phyloP scores from a whole-genome alignment of 2,888 invertebrate species.

The Heterodera filipjevi region DNA sequence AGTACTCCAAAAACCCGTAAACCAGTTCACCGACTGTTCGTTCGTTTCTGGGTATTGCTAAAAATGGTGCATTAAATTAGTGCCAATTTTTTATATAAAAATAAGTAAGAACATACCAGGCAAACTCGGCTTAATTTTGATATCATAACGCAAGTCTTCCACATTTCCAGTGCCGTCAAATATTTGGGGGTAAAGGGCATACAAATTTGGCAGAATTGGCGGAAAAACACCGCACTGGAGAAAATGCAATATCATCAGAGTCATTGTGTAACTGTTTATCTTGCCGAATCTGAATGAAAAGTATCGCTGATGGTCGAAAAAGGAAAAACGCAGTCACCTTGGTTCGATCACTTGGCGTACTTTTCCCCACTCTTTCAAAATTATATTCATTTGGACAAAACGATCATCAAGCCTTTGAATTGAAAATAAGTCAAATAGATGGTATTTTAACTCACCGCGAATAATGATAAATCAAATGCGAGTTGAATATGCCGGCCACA shows the following conservation, averaged over 20 bases:
- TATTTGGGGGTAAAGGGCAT: slow-evolving; percentile 39
- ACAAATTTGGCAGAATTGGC: slow-evolving; percentile 60
- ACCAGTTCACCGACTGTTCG: slow-evolving; percentile 52
- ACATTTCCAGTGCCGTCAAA: slow-evolving; percentile 34
- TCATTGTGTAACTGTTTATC: slow-evolving; percentile 52
- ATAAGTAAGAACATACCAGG: slow-evolving; percentile 25
- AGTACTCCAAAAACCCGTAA: slow-evolving; percentile 61
- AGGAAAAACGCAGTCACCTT: background rate
- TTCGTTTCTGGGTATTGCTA: slow-evolving; percentile 29
- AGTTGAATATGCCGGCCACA: slow-evolving; percentile 62
- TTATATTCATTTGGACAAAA: slow-evolving; percentile 52
- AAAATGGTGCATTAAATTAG: slow-evolving; percentile 15
- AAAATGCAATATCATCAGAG: slow-evolving; percentile 59
- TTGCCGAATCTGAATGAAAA: slow-evolving; percentile 17
- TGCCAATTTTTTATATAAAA: no score
- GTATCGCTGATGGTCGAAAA: no score
- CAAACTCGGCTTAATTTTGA: slow-evolving; percentile 1
- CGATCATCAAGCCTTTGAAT: slow-evolving; percentile 49
- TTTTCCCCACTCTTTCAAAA: slow-evolving; percentile 60
- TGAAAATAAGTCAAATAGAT: slow-evolving; percentile 24
- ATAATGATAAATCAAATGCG: slow-evolving; percentile 59
- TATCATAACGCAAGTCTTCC: slow-evolving; percentile 30
- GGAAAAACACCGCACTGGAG: slow-evolving; percentile 59
- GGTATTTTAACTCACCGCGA: slow-evolving; percentile 38
- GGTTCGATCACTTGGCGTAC: slow-evolving; percentile 31